Evolutionary conservation across 2,113 vertebrate species (phyloP).

Genomic region (Uria lomvia): DNA sequence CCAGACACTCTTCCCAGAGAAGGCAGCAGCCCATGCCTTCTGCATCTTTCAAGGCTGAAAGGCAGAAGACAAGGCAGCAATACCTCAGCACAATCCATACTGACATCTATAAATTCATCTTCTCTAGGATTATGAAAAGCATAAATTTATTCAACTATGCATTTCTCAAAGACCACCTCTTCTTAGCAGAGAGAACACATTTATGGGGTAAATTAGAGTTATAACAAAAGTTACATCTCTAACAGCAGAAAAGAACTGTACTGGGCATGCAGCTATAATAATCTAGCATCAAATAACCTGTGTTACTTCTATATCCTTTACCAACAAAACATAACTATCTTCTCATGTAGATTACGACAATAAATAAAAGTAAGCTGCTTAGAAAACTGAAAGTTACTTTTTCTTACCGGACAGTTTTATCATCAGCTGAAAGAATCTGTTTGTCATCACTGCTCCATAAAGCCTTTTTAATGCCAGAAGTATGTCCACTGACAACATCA

Average conservation of each 20-base stretch:
- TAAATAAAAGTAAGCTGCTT: background rate
- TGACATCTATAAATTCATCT: background rate
- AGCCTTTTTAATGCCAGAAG: conserved; percentile 94
- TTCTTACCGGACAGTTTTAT: conserved; percentile 93
- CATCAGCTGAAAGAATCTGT: conserved; percentile 95
- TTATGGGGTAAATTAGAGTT: background rate
- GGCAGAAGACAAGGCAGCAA: background rate
- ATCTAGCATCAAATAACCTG: background rate
- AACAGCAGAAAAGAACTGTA: background rate
- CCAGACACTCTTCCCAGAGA: background rate
- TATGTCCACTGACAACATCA: conserved; percentile 89
- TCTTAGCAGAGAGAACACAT: background rate
- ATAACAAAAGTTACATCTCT: background rate
- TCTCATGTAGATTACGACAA: background rate
- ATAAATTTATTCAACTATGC: background rate
- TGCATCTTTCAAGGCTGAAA: background rate
- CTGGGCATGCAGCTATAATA: background rate
- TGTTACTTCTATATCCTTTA: background rate
- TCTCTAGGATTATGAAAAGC: background rate
- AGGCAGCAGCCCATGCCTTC: background rate
- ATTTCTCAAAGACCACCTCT: background rate
- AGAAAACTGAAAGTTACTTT: background rate
- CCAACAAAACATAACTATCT: background rate
- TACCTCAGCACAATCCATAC: background rate
- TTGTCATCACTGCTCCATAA: conserved; percentile 93